Evolutionary conservation across 2,113 vertebrate species (phyloP).

Genomic region (Gyps fulvus): DNA sequence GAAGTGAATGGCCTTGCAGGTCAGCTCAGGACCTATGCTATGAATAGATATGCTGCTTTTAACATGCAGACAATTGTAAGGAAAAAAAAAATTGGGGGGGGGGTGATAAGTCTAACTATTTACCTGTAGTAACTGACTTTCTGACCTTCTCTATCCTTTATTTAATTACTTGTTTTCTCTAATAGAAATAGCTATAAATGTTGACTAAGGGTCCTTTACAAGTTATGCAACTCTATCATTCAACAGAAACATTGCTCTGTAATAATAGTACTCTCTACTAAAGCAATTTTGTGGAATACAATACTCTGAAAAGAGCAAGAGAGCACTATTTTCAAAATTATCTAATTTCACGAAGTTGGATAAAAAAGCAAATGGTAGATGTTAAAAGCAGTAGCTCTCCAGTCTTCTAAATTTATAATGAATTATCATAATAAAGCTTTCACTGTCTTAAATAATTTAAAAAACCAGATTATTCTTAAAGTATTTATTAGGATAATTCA

Average conservation of each 20-base stretch:
- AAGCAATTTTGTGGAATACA: background rate
- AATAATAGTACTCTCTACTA: background rate
- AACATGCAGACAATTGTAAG: background rate
- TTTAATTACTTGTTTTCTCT: background rate
- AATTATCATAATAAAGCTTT: background rate
- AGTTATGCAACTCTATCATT: background rate
- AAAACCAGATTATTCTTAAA: background rate
- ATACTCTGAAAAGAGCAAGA: background rate
- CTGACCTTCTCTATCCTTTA: background rate
- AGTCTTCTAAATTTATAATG: background rate
- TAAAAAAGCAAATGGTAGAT: background rate
- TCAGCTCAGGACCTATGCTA: background rate
- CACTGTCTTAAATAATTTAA: background rate
- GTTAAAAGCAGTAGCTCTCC: background rate
- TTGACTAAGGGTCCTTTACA: background rate
- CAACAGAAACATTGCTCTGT: background rate
- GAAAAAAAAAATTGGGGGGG: background rate
- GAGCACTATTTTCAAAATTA: background rate
- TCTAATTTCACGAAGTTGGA: background rate
- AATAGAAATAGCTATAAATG: background rate
- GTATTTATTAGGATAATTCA: background rate
- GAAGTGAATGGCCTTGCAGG: background rate
- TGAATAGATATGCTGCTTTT: background rate
- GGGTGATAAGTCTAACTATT: background rate
- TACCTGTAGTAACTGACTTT: background rate